Evolutionary conservation across 2,113 vertebrate species (phyloP).

Genomic region (Sigmodon hispidus): DNA sequence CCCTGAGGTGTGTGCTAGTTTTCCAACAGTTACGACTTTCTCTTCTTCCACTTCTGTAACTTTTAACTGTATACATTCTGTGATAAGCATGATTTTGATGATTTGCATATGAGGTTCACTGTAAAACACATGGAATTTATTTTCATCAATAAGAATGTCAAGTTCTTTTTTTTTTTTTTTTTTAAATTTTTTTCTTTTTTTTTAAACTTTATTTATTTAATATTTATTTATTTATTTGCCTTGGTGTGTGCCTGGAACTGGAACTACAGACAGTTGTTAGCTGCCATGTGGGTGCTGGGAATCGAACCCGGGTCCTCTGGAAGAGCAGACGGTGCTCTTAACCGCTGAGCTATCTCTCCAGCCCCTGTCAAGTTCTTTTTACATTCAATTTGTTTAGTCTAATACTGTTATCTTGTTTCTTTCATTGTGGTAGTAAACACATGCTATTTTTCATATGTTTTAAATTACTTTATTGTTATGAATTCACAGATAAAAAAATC

Average conservation of each 20-base stretch:
- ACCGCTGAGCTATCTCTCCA: too few species aligned
- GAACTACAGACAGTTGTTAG: too few species aligned
- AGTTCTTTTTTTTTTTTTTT: not conserved
- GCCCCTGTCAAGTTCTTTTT: not conserved
- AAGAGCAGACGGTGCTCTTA: too few species aligned
- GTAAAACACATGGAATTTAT: not conserved
- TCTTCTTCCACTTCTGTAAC: slow-evolving; percentile 1
- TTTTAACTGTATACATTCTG: not conserved
- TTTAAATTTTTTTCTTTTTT: too few species aligned
- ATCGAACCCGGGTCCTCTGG: too few species aligned
- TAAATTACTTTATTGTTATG: not conserved
- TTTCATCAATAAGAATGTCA: not conserved
- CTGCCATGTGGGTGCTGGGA: too few species aligned
- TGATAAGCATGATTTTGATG: slow-evolving; percentile 10
- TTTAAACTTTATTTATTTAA: too few species aligned
- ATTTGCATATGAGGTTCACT: not conserved
- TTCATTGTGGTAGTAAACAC: not conserved
- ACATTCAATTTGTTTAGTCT: not conserved
- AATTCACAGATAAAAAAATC: not conserved
- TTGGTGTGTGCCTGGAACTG: too few species aligned
- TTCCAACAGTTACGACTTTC: slow-evolving; percentile 29
- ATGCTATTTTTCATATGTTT: not conserved
- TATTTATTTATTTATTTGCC: too few species aligned
- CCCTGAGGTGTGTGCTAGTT: not conserved
- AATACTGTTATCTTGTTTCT: not conserved